Evolutionary conservation across 1,140 invertebrate species (phyloP).

Genomic region (Drosophila azteca): DNA sequence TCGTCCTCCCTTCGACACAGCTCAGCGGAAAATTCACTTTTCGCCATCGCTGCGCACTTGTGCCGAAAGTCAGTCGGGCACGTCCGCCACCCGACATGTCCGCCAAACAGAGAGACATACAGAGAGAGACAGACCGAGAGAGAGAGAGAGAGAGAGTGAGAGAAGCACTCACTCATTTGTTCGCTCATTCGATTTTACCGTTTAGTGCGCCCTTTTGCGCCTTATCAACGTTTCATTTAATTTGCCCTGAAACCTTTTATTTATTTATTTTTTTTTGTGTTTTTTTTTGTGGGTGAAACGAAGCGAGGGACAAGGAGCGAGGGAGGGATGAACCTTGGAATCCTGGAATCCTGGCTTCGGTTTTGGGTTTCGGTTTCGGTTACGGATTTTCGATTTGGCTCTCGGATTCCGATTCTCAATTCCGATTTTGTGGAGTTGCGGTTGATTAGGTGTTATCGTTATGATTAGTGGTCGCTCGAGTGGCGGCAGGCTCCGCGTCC

Average conservation of each 20-base stretch:
- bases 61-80: conserved; percentile 79
- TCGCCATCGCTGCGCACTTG: conserved; percentile 80
- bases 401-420: background rate
- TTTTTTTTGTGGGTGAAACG: background rate
- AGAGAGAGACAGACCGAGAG: background rate
- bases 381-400: background rate
- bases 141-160: conserved; percentile 11
- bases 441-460: conserved; percentile 80
- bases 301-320: background rate
- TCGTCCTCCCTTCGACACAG: conserved; percentile 14
- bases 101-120: conserved; percentile 20
- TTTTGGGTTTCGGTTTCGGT: conserved; percentile 10
- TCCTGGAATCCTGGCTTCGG: conserved; percentile 27
- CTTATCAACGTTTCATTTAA: conserved; percentile 82
- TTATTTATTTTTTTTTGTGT: conserved; percentile 51
- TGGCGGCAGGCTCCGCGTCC: conserved; percentile 38
- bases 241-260: conserved; percentile 66
- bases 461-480: conserved; percentile 73
- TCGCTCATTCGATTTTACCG: conserved; percentile 80
- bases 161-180: conserved; percentile 64
- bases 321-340: background rate
- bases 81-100: conserved; percentile 55
- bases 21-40: conserved; percentile 79
- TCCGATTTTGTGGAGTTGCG: conserved; percentile 50
- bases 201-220: conserved; percentile 80